Evolutionary conservation across 2,113 vertebrate species (phyloP).

Genomic region (Ardeotis arabs): DNA sequence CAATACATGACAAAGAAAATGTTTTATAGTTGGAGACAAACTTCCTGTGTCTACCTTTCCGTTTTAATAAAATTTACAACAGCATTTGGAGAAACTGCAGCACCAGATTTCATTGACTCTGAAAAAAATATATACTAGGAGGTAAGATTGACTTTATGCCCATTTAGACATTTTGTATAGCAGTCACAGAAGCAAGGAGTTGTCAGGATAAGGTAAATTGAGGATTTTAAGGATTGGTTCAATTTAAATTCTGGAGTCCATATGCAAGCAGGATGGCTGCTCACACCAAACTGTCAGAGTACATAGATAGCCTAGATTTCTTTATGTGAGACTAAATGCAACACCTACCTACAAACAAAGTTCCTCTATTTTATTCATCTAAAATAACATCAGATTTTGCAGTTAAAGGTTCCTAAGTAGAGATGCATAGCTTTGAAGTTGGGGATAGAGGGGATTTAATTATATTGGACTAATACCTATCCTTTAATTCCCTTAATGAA

Average conservation of each 20-base stretch:
- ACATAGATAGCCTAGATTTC: not conserved
- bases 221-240: not conserved
- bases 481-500: not conserved
- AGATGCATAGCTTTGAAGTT: not conserved
- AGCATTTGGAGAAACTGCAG: not conserved
- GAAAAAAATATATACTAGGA: not conserved
- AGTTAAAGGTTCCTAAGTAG: not conserved
- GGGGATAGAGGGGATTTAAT: not conserved
- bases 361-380: not conserved
- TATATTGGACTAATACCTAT: not conserved
- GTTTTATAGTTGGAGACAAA: slow-evolving; percentile 4
- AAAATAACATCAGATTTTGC: not conserved
- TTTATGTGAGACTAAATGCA: not conserved
- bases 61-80: slow-evolving; percentile 19
- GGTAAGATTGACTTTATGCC: not conserved
- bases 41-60: not conserved
- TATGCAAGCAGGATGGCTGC: not conserved
- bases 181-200: not conserved
- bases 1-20: not conserved
- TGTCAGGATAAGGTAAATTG: not conserved
- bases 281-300: not conserved
- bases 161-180: not conserved
- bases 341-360: not conserved
- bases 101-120: not conserved
- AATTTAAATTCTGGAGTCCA: not conserved